A percentile compares a stretch with the other conserved stretches of the same genome.
These are phyloP conservation scores for Myzus persicae DNA, from an alignment of 1,140 invertebrate species.

Conservation along the genomic window DNA sequence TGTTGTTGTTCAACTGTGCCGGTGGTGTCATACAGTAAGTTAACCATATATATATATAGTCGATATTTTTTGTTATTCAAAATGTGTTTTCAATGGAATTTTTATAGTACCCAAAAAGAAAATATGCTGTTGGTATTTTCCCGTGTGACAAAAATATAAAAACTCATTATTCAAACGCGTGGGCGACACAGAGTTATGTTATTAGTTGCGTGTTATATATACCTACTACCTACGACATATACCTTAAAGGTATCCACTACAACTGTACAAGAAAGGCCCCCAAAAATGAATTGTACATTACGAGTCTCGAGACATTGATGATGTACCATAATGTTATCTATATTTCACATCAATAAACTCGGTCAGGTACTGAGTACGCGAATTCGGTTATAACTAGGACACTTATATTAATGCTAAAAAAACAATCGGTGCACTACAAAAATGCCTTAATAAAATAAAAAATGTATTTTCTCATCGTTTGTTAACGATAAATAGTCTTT, in stretches of 20 bases:
- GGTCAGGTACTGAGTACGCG: background rate
- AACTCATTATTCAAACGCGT: background rate
- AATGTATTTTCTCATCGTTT: too few relatives aligned
- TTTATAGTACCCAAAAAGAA: background rate
- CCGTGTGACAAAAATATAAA: constrained; percentile 34
- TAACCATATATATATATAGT: background rate
- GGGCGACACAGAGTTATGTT: background rate
- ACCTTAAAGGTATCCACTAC: background rate
- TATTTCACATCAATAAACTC: background rate
- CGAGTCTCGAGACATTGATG: background rate
- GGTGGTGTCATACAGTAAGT: background rate
- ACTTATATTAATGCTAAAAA: background rate
- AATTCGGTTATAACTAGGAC: background rate
- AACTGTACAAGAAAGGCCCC: background rate
- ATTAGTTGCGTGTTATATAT: background rate
- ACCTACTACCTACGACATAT: background rate
- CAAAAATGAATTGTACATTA: background rate
- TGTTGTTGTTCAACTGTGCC: background rate
- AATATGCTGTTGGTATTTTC: background rate
- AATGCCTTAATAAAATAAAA: too few relatives aligned
- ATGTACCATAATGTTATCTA: background rate
- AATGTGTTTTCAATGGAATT: constrained; percentile 18
- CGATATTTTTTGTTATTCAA: background rate
- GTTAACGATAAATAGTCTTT: too few relatives aligned
- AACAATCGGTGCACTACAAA: too few relatives aligned